Evolutionary conservation across 2,797 vertebrate species (phyloP).

Genomic region (Columba guinea): DNA sequence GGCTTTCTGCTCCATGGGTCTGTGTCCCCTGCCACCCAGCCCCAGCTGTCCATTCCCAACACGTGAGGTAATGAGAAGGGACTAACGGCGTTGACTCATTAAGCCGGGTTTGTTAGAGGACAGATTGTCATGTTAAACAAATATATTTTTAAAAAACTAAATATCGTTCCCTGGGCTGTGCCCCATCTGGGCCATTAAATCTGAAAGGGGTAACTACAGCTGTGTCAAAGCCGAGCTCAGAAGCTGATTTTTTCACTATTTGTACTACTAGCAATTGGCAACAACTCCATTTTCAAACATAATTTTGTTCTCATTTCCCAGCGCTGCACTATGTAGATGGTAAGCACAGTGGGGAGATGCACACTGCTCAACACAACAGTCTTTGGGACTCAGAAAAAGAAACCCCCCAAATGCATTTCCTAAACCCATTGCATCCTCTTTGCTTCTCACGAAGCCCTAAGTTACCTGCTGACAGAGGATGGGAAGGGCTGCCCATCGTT

Average conservation of each 20-base stretch:
- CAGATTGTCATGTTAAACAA: conserved; percentile 52
- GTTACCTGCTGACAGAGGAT: neutral
- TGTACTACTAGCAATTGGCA: neutral
- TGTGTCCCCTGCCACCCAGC: conserved; percentile 6
- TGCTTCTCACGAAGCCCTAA: neutral
- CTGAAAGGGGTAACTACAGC: conserved; percentile 11
- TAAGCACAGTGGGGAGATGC: neutral
- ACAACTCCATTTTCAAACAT: neutral
- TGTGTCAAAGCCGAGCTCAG: conserved; percentile 1
- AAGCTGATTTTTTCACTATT: neutral
- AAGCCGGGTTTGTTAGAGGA: neutral
- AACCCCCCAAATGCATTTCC: neutral
- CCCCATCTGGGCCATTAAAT: conserved; percentile 52
- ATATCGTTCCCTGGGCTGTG: neutral
- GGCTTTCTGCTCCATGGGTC: neutral
- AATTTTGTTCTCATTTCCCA: neutral
- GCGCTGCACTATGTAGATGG: neutral
- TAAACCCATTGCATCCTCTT: neutral
- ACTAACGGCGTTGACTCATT: neutral
- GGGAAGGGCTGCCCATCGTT: neutral
- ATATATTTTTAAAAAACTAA: neutral
- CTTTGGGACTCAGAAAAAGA: neutral
- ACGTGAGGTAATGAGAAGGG: neutral
- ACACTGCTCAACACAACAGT: neutral
- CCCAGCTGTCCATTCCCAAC: conserved; percentile 41